phyloP scores from a whole-genome alignment of 2,797 vertebrate genomes.

The Leuciscus waleckii region DNA sequence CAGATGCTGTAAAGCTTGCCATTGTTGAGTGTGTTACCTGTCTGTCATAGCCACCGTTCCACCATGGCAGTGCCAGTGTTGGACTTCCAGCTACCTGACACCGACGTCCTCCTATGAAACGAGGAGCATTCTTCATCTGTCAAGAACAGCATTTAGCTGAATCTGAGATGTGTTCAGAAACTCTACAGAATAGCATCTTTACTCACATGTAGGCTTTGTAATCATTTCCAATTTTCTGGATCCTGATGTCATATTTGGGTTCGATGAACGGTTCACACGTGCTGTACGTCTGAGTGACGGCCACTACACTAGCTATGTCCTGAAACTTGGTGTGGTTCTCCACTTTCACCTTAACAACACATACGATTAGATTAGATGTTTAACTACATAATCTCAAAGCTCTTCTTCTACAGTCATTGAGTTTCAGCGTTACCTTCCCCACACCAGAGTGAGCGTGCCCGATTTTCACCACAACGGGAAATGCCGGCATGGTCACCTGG shows the following conservation, averaged over 20 bases:
- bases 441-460: conserved; percentile 97
- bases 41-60: conserved; percentile 98
- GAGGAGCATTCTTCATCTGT: conserved; percentile 30
- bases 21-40: conserved; percentile 76
- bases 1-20: not conserved
- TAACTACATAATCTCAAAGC: not conserved
- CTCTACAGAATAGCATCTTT: not conserved
- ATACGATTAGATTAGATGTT: not conserved
- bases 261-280: conserved; percentile 96
- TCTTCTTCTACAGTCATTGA: conserved; percentile 2
- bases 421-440: conserved; percentile 87
- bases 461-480: conserved; percentile 98
- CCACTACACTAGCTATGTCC: conserved; percentile 97
- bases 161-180: not conserved
- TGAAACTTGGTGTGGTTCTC: conserved; percentile 99
- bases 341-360: conserved; percentile 88
- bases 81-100: conserved; percentile 98
- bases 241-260: conserved; percentile 97
- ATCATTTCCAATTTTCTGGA: conserved; percentile 97
- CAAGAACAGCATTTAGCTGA: conserved; percentile 1
- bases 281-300: conserved; percentile 96
- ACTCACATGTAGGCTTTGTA: conserved; percentile 99
- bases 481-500: conserved; percentile 93
- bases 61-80: conserved; percentile 97
- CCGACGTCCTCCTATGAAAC: conserved; percentile 90